Conservation (phyloP, 2,888 invertebrate species). For the Papilio elwesi region DNA sequence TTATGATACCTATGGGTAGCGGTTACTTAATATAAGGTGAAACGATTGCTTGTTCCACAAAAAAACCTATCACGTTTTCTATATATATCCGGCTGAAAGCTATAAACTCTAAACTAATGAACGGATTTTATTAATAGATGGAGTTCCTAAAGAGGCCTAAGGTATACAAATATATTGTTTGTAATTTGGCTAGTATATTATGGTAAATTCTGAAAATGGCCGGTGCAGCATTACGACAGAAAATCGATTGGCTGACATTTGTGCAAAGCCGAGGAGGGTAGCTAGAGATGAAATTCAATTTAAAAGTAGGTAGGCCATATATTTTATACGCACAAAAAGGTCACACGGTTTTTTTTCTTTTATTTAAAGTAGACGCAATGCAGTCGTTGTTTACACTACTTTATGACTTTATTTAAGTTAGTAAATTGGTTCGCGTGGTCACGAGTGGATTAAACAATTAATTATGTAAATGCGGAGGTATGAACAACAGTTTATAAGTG, state of each 20-base stretch:
- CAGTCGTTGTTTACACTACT: slow-evolving; percentile 36
- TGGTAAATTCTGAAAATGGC: too few relatives aligned
- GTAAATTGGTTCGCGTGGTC: slow-evolving; percentile 52
- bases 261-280: not conserved
- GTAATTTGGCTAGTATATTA: too few relatives aligned
- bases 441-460: slow-evolving; percentile 69
- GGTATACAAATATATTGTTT: too few relatives aligned
- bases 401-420: slow-evolving; percentile 50
- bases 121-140: too few relatives aligned
- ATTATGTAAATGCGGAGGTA: slow-evolving; percentile 63
- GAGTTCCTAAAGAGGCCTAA: too few relatives aligned
- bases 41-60: too few relatives aligned
- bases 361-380: slow-evolving; percentile 26
- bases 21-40: too few relatives aligned
- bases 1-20: too few relatives aligned
- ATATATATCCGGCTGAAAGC: too few relatives aligned
- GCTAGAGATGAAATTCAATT: too few relatives aligned
- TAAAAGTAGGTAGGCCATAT: not conserved
- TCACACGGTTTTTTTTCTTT: not conserved
- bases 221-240: not conserved
- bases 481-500: slow-evolving; percentile 41
- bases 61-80: too few relatives aligned
- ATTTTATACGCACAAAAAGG: not conserved
- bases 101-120: too few relatives aligned
- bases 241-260: not conserved